Evolutionary conservation across 2,888 invertebrate species (phyloP).

Genomic region (Nomada hirtipes): DNA sequence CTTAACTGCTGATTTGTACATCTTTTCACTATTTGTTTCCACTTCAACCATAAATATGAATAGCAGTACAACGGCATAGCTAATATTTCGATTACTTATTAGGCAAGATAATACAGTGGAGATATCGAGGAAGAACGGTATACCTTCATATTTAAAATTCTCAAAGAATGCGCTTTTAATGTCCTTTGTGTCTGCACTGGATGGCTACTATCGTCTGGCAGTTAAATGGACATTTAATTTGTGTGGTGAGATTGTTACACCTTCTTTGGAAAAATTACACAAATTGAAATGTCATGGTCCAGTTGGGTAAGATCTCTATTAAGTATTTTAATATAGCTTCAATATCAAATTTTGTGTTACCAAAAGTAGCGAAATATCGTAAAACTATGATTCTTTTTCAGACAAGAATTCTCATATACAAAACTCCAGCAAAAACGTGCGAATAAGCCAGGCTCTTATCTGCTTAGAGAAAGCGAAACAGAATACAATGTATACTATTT

Average conservation of each 20-base stretch:
- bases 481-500: conserved; percentile 92
- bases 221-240: conserved; percentile 96
- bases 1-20: too few species aligned
- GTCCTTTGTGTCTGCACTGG: conserved; percentile 92
- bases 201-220: conserved; percentile 93
- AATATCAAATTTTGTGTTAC: not conserved
- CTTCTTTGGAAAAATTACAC: conserved; percentile 90
- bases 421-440: conserved; percentile 92
- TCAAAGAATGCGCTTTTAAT: conserved; percentile 88
- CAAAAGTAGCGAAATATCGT: not conserved
- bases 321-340: not conserved
- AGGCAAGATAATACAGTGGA: conserved; percentile 90
- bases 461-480: conserved; percentile 92
- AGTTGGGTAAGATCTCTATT: conserved; percentile 88
- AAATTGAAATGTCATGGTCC: conserved; percentile 95
- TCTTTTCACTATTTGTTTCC: too few species aligned
- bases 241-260: conserved; percentile 92
- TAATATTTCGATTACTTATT: conserved; percentile 20
- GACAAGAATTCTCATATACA: conserved; percentile 93
- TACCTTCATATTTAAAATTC: conserved; percentile 91
- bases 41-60: too few species aligned
- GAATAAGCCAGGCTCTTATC: conserved; percentile 91
- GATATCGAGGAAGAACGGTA: conserved; percentile 91
- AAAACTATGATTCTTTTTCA: conserved; percentile 81
- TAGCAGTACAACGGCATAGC: too few species aligned